Evolutionary conservation across 2,888 invertebrate species (phyloP).

Genomic region (Tyria jacobaeae): DNA sequence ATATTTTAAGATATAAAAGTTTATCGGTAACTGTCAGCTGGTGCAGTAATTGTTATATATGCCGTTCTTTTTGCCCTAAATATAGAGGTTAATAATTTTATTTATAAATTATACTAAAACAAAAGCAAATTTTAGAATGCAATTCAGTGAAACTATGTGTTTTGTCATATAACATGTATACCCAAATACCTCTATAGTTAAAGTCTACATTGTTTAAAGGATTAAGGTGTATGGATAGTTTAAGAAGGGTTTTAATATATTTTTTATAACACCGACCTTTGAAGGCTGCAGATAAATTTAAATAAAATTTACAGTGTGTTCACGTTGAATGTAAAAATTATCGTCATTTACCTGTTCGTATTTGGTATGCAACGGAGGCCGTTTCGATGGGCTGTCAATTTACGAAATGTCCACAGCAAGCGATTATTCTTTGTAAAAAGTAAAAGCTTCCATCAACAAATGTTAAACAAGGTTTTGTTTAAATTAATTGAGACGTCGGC

Average conservation of each 20-base stretch:
- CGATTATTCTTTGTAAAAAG: slow-evolving; percentile 25
- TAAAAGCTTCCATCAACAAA: slow-evolving; percentile 35
- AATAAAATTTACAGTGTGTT: slow-evolving; percentile 25
- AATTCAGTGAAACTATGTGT: no score
- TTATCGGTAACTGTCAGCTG: no score
- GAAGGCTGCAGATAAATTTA: slow-evolving; percentile 28
- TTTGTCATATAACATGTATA: no score
- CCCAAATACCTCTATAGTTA: background rate
- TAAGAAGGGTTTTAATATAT: background rate
- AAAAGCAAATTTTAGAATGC: no score
- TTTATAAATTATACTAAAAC: no score
- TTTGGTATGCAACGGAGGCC: slow-evolving; percentile 30
- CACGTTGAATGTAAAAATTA: slow-evolving; percentile 34
- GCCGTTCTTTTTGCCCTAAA: no score
- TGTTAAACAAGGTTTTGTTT: slow-evolving; percentile 41
- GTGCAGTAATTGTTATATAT: no score
- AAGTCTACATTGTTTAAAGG: background rate
- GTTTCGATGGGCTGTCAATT: slow-evolving; percentile 44
- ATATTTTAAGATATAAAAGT: no score
- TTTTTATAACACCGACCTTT: no score
- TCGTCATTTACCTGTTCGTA: slow-evolving; percentile 25
- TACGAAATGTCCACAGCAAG: slow-evolving; percentile 24
- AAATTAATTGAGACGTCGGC: slow-evolving; percentile 23
- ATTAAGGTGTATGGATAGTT: background rate
- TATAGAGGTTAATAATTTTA: no score